Evolutionary conservation across 2,797 vertebrate species (phyloP), one percentile per base, ranked within the genome.

Genomic region (Erithacus rubecula): DNA sequence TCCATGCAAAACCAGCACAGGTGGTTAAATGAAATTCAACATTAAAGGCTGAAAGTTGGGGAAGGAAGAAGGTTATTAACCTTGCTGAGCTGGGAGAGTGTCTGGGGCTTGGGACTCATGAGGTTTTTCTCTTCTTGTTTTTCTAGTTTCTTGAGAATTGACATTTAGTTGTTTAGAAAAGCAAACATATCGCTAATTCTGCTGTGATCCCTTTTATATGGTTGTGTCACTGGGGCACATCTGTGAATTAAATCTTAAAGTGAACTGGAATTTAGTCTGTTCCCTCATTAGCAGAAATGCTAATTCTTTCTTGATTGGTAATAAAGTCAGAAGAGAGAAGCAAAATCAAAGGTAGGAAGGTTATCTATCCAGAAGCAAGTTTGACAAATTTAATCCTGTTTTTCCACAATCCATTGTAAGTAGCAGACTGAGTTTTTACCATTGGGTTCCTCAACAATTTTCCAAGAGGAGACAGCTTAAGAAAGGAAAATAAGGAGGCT

Each of bases 261-360:
- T 70, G 17, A 95, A 52, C 26, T 87, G 52, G 55, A 93, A 63
- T 95, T 83, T 68, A 58, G 15, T 67, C n/a, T 34, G 47, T 84
- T 92, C 46, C 72, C 26, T 93, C n/a, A 15, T 76, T 87, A 93
- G 60, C 39, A 69, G 64, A 84, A 91, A 87, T 69, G 30, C 47
- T 88, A 71, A 60, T 93, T 96, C 39, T 93, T 71, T 86, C 75
- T 77, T 77, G 32, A 89, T 81, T 78, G 44, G 32, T 72, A 86
- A 77, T 82, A 49, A 87, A 93, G 18, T 81, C 67, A 36, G 76
- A 84, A 44, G 36, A 93, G 34, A 51, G 51, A 77, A 71, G 58
- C 12, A 46, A 79, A 88, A 44, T 6, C 15, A 16, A 12, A 82
- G 68, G n/a, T 49, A 30, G 32, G 37, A 53, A 85, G 58, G 69